Evolutionary conservation across 2,113 vertebrate species (phyloP).

Genomic region (Eolophus roseicapilla): DNA sequence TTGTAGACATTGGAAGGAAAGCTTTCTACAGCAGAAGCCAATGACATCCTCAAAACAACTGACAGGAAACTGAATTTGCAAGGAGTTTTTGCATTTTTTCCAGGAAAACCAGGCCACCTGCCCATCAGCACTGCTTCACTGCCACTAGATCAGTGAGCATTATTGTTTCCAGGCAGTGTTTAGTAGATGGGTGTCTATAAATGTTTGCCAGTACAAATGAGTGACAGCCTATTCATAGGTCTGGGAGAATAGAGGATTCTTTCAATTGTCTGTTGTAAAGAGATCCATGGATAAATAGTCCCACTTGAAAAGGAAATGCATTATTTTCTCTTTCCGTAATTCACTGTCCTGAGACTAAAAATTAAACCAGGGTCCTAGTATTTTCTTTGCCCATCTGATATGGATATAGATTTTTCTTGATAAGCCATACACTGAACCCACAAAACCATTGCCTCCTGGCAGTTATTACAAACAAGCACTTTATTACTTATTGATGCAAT

Average conservation of each 20-base stretch:
- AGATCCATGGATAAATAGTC: background rate
- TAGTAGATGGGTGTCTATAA: background rate
- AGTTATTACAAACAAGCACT: background rate
- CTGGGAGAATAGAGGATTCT: background rate
- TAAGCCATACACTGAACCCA: background rate
- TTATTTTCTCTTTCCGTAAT: background rate
- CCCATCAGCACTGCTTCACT: background rate
- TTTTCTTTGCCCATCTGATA: conserved; percentile 1
- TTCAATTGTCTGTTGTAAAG: background rate
- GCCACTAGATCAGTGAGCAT: background rate
- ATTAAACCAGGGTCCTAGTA: background rate
- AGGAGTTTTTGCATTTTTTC: background rate
- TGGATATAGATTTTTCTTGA: background rate
- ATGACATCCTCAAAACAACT: background rate
- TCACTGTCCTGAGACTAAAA: background rate
- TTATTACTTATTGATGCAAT: conserved; percentile 27
- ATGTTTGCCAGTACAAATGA: background rate
- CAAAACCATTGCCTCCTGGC: background rate
- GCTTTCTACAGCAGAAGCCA: background rate
- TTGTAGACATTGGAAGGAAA: background rate
- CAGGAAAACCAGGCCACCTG: background rate
- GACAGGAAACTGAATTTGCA: background rate
- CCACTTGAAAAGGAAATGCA: background rate
- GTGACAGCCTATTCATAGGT: background rate
- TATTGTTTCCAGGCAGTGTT: background rate